phyloP scores from a whole-genome alignment of 2,113 vertebrate genomes.

The Tyto alba region DNA sequence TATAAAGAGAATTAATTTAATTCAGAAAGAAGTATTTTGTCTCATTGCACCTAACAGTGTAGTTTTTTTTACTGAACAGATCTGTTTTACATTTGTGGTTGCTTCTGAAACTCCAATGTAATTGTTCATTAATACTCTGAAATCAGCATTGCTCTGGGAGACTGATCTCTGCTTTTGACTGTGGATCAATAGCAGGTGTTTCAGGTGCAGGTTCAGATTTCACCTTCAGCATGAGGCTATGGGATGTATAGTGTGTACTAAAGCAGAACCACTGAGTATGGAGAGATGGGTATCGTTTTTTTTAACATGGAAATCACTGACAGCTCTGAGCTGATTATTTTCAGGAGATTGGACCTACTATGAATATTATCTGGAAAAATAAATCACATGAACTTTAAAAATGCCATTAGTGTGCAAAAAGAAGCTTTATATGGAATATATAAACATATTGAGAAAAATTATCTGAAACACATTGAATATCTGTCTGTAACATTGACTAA shows the following conservation, averaged over 20 bases:
- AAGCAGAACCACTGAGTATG: background rate
- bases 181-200: background rate
- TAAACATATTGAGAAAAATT: background rate
- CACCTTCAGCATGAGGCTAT: background rate
- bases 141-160: background rate
- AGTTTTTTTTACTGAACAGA: background rate
- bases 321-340: background rate
- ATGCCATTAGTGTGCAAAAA: background rate
- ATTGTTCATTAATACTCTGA: background rate
- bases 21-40: background rate
- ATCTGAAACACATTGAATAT: background rate
- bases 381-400: background rate
- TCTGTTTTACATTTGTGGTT: background rate
- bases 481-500: background rate
- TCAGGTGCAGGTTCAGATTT: background rate
- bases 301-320: background rate
- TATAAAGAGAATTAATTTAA: background rate
- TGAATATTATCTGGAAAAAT: background rate
- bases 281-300: background rate
- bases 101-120: background rate
- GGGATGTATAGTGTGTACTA: background rate
- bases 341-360: background rate
- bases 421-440: background rate
- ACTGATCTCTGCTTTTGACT: background rate
- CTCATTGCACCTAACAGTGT: background rate